Base-by-base conservation (phyloP, 2,888 invertebrate species). In the Caenorhabditis sp. region DNA sequence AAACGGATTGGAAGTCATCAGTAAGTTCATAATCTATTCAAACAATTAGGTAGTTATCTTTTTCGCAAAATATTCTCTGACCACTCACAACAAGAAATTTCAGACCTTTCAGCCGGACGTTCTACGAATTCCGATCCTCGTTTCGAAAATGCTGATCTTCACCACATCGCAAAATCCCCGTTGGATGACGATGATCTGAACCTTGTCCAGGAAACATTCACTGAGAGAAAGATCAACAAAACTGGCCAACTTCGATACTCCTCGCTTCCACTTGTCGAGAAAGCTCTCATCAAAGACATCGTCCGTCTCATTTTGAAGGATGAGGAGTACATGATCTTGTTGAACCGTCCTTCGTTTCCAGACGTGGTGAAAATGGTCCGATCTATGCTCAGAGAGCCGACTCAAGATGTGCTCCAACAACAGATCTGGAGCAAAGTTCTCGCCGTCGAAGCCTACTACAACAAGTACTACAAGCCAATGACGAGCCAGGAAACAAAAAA, bases 181-280 rank as follows among this genome's bases (percentile, higher is more conserved):
- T 19, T 74, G 7, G 64, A 44, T 22, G 74, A 64, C 28, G 64
- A 64, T 7, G 64, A 74, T 38, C 7, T 74, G 44, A 51, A 28
- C 14, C 26, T 64, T 26, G 64, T 64, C 5, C 74, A 74, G 19
- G 56, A 74, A 22, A 51, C 24, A 24, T 26, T 74, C 5, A 8
- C 28, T 19, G 56, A 74, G n/a, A 7, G 12, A 7, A 54, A 19
- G 14, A 56, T 74, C 44, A 64, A 74, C 41, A 56, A 74, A 22
- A 74, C 74, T 10, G 64, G 64, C 5, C 64, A 74, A 44, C 74
- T 74, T 8, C 54, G 64, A 14, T 64, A 74, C 24, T 59, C 68
- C 0, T 10, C 47, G 0, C 51, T 76, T 0, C 47, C 59, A 6
- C 7, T 47, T 14, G 68, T 76, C 2, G 49, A 76, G 16, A 59